Conservation (phyloP, 2,113 vertebrate species). For the Perca flavescens region DNA sequence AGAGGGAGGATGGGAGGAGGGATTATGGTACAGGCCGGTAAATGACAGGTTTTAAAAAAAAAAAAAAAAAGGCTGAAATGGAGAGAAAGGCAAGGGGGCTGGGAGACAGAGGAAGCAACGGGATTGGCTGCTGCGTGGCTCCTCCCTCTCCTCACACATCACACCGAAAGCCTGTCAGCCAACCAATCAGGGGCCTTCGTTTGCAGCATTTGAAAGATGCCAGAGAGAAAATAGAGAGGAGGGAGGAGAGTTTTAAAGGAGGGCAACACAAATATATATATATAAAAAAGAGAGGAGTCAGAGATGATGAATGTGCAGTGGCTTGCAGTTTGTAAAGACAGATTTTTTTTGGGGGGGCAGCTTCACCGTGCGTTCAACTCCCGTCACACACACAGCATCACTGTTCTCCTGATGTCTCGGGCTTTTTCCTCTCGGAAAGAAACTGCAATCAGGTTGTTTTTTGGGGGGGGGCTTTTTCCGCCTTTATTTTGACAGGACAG, state of each 20-base stretch:
- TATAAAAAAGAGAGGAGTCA: neutral
- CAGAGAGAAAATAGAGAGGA: neutral
- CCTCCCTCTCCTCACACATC: neutral
- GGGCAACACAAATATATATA: too few relatives aligned
- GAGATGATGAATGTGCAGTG: conserved; percentile 55
- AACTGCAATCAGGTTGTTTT: too few relatives aligned
- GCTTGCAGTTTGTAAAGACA: conserved; percentile 45
- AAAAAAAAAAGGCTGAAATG: too few relatives aligned
- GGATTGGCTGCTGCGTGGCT: conserved; percentile 51
- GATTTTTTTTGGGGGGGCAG: too few relatives aligned
- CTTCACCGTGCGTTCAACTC: too few relatives aligned
- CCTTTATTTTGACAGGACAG: too few relatives aligned
- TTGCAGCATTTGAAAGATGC: conserved; percentile 65
- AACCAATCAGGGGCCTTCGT: conserved; percentile 56
- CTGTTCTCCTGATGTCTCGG: too few relatives aligned
- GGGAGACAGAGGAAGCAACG: neutral
- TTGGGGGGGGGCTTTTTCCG: too few relatives aligned
- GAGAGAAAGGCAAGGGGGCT: conserved; percentile 1
- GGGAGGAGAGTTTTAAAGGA: neutral
- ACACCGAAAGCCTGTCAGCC: neutral
- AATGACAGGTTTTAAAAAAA: neutral
- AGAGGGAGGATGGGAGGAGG: neutral
- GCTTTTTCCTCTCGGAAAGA: too few relatives aligned
- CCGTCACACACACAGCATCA: too few relatives aligned
- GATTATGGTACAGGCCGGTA: conserved; percentile 18